Conservation (phyloP, 2,113 vertebrate genomes). For the Hemibagrus wyckioides region DNA sequence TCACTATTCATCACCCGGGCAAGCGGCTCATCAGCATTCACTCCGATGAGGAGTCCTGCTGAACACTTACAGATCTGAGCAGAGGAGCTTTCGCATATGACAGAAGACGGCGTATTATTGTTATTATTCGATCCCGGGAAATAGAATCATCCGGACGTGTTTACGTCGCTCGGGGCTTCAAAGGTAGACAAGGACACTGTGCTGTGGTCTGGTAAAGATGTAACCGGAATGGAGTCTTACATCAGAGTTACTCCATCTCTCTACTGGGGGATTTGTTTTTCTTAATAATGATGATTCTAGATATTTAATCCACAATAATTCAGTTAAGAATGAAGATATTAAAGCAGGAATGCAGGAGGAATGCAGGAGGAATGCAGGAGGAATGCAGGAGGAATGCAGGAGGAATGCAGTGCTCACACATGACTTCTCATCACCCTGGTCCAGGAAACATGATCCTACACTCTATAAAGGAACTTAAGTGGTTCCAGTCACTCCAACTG, state of each 20-base stretch:
- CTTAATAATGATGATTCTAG: background rate
- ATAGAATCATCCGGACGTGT: slow-evolving; percentile 37
- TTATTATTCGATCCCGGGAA: slow-evolving; percentile 13
- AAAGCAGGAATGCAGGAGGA: too few species aligned
- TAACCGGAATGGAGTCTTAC: background rate
- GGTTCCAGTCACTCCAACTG: too few species aligned
- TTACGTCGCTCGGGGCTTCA: background rate
- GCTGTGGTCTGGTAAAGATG: background rate
- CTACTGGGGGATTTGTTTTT: background rate
- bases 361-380: too few species aligned
- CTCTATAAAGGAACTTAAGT: too few species aligned
- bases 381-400: too few species aligned
- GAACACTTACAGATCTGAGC: slow-evolving; percentile 29
- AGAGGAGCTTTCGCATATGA: slow-evolving; percentile 18
- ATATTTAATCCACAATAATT: background rate
- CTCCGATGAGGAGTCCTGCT: slow-evolving; percentile 47
- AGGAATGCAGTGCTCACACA: too few species aligned
- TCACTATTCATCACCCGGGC: slow-evolving; percentile 43
- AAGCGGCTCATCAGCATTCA: slow-evolving; percentile 58
- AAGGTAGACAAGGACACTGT: slow-evolving; percentile 28
- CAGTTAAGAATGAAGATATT: too few species aligned
- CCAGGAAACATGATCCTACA: too few species aligned
- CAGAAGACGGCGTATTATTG: slow-evolving; percentile 10
- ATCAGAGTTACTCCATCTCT: background rate
- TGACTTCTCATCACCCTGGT: too few species aligned